Conservation (phyloP, 2,888 invertebrate genomes). For the Scotopteryx bipunctaria region DNA sequence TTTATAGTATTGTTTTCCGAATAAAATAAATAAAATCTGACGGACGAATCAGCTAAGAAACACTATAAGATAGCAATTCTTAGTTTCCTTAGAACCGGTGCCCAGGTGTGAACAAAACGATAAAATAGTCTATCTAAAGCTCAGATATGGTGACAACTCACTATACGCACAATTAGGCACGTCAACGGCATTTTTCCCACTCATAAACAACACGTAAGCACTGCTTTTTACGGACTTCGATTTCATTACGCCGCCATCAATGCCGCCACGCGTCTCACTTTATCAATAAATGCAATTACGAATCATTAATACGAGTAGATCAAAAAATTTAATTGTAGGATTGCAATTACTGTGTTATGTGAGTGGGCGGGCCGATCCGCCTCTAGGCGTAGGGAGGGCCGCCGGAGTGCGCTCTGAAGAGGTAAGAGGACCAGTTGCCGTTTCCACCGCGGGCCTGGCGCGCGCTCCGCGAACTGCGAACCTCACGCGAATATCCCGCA, state of each 20-base stretch:
- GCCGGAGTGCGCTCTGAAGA: conserved; percentile 58
- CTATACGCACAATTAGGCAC: conserved; percentile 16
- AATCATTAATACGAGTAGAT: conserved; percentile 72
- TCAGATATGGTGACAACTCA: conserved; percentile 13
- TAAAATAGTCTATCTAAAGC: conserved; percentile 14
- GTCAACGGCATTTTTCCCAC: conserved; percentile 20
- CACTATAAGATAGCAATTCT: too few relatives aligned
- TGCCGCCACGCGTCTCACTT: conserved; percentile 37
- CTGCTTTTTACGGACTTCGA: conserved; percentile 27
- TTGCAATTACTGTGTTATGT: conserved; percentile 44
- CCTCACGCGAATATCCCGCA: conserved; percentile 54
- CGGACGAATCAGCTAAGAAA: too few relatives aligned
- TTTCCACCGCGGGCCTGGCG: conserved; percentile 68
- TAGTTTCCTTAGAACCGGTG: not conserved
- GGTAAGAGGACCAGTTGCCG: conserved; percentile 75
- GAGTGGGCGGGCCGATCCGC: conserved; percentile 60
- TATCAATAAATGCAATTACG: conserved; percentile 76
- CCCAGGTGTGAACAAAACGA: conserved; percentile 11
- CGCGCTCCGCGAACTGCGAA: conserved; percentile 65
- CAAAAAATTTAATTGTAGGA: conserved; percentile 62
- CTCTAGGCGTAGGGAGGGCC: conserved; percentile 77
- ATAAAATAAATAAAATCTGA: too few relatives aligned
- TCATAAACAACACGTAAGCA: conserved; percentile 18
- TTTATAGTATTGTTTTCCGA: too few relatives aligned
- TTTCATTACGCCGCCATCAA: conserved; percentile 43